Evolutionary conservation across 2,113 vertebrate species (phyloP).

Genomic region (Oenanthe melanoleuca): DNA sequence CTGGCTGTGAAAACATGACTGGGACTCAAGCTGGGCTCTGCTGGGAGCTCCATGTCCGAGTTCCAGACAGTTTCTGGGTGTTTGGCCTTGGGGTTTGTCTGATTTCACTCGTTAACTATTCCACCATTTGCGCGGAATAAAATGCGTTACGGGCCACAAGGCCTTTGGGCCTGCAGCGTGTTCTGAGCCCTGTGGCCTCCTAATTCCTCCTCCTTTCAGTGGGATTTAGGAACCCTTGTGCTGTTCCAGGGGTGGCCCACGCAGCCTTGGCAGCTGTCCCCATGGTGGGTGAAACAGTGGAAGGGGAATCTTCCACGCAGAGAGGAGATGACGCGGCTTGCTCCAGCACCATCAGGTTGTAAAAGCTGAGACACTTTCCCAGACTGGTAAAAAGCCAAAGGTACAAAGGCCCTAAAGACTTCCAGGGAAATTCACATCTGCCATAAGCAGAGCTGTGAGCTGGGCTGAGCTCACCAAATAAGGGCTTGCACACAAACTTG

Average conservation of each 20-base stretch:
- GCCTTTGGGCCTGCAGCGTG: background rate
- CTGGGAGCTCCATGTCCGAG: background rate
- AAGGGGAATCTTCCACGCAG: background rate
- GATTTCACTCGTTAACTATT: background rate
- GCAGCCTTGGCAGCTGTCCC: background rate
- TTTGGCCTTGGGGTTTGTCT: accelerated
- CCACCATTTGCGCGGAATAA: accelerated
- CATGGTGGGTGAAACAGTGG: background rate
- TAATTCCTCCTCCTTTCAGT: background rate
- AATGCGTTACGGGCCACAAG: accelerated
- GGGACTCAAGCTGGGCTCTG: background rate
- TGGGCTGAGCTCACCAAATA: conserved; percentile 49
- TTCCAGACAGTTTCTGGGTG: background rate
- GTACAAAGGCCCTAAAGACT: background rate
- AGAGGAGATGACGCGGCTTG: accelerated
- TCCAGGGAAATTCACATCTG: background rate
- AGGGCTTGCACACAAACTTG: background rate
- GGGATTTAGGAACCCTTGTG: background rate
- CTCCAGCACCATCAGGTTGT: background rate
- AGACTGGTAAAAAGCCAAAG: conserved; percentile 19
- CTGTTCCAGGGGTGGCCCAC: background rate
- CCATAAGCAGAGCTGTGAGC: background rate
- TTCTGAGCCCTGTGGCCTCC: background rate
- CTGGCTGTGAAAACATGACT: background rate
- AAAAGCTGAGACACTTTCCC: background rate